Percentiles rank a stretch among this genome's conserved stretches.
Conservation (phyloP, 1,140 invertebrate genomes). For the Aphelinus certus region DNA sequence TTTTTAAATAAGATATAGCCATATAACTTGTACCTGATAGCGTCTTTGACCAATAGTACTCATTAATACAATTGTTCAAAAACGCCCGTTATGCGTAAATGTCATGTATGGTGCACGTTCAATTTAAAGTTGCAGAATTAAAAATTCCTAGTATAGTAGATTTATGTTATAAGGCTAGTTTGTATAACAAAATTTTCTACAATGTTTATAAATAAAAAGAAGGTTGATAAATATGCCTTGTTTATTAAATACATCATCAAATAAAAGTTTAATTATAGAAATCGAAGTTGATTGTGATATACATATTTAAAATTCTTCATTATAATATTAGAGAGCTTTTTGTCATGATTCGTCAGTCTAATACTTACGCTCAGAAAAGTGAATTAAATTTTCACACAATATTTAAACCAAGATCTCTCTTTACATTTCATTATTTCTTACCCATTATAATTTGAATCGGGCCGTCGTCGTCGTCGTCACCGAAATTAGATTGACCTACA, state of each 20-base stretch:
- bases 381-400: too few relatives aligned
- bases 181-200: conserved; percentile 22
- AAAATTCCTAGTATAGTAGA: conserved; percentile 5
- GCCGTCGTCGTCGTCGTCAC: conserved; percentile 5
- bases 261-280: neutral
- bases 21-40: conserved; percentile 31
- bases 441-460: conserved; percentile 6
- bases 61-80: neutral
- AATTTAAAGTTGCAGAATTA: neutral
- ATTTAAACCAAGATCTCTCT: too few relatives aligned
- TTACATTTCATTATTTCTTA: neutral
- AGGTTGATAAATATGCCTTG: too few relatives aligned
- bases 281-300: neutral
- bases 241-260: too few relatives aligned
- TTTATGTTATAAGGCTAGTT: conserved; percentile 4
- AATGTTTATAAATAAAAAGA: conserved; percentile 11
- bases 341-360: too few relatives aligned
- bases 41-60: conserved; percentile 8
- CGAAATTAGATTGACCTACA: too few relatives aligned
- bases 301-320: neutral
- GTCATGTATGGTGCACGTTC: conserved; percentile 29
- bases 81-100: conserved; percentile 5
- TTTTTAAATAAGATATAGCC: conserved; percentile 3
- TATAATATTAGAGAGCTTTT: too few relatives aligned
- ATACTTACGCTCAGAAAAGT: too few relatives aligned